Percentiles rank a stretch among this genome's conserved stretches.
phyloP scores from a whole-genome alignment of 2,888 invertebrate genomes.

The Lasioglossum pauxillum region DNA sequence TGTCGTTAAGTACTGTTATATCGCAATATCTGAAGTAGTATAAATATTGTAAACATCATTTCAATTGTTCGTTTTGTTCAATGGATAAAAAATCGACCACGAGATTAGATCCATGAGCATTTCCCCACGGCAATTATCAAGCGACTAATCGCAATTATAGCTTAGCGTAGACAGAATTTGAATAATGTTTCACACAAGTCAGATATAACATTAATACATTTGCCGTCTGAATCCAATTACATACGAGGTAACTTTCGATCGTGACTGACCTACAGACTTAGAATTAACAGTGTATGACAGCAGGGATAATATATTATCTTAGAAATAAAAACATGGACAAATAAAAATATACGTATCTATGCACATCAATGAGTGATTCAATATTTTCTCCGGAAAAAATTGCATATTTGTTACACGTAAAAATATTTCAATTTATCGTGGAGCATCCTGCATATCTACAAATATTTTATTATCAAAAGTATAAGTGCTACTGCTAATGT shows the following conservation, averaged over 20 bases:
- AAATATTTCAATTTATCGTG: background rate
- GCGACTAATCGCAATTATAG: slow-evolving; percentile 19
- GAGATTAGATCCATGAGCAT: slow-evolving; percentile 29
- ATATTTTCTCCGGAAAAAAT: background rate
- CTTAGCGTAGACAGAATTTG: slow-evolving; percentile 10
- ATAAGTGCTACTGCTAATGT: background rate
- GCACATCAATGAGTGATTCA: slow-evolving; percentile 1
- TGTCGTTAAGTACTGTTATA: background rate
- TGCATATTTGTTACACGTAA: background rate
- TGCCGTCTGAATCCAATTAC: background rate
- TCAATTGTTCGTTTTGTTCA: background rate
- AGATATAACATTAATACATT: slow-evolving; percentile 4
- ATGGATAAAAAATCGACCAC: background rate
- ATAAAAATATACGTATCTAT: background rate
- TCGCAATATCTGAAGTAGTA: background rate
- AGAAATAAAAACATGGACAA: background rate
- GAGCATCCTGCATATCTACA: background rate
- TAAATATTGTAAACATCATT: background rate
- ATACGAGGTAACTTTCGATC: background rate
- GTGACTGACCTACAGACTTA: background rate
- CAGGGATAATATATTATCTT: background rate
- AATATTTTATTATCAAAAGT: background rate
- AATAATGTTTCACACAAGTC: slow-evolving; percentile 1
- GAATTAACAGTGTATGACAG: slow-evolving; percentile 10
- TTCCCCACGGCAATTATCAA: slow-evolving; percentile 11